Base-by-base conservation (phyloP, 2,113 vertebrate genomes). In the Vulpes lagopus region DNA sequence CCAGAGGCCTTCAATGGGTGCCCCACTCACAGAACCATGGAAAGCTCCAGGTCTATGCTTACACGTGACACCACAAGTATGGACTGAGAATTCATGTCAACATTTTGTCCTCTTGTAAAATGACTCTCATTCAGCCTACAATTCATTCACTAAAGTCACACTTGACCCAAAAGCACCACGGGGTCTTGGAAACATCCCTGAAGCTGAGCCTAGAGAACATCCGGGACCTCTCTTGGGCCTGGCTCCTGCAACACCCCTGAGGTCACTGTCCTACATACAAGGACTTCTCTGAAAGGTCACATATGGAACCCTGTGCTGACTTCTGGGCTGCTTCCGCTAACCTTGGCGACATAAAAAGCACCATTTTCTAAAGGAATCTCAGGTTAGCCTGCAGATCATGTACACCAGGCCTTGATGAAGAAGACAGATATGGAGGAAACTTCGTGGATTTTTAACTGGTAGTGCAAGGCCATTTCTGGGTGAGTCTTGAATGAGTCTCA, bases 221-320 rank as follows among this genome's bases (percentile, higher is more conserved):
- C 3, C 2, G 0, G 64, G 49, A 3, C 86, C 65, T 32, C 19
- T 10, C 20, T 38, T 2, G 2, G 1, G 2, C 7, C 17, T 7
- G 32, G 67, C n/a, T 69, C 32, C 3, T 35, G 49, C 30, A n/a
- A 6, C 55, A 27, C 23, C 5, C n/a, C 17, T 1, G 1, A 25
- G 60, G 22, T 60, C 55, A 8, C 10, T 10, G 1, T 11, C 30
- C 82, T 38, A 4, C 32, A 4, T 8, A 0, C 23, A 67, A 17
- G 1, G n/a, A 15, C 17, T 51, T 73, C 43, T 81, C 25, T 35
- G 12, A 57, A 8, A 38, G 32, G 20, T 3, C 27, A 19, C 3
- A 5, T 4, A 23, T 5, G 10, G 23, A 81, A 49, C n/a, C 38
- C 32, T 23, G 23, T 12, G 10, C 55, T 27, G 49, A 73, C 20